phyloP scores from a whole-genome alignment of 2,797 vertebrate genomes.

The Knipowitschia caucasica region DNA sequence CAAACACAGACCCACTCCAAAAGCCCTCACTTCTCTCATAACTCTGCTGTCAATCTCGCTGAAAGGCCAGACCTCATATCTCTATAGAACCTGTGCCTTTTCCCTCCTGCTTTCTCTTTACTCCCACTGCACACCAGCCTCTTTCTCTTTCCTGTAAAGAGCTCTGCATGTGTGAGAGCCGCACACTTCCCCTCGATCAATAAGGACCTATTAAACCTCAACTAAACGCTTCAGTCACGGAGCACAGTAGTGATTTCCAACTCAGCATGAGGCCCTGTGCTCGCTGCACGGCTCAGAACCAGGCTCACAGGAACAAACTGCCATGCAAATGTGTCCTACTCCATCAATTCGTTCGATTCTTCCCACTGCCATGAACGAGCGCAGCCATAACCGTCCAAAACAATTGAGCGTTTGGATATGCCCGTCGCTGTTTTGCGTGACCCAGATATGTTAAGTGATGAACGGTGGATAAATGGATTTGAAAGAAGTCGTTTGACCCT shows the following conservation, averaged over 20 bases:
- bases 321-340: not conserved
- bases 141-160: not conserved
- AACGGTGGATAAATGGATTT: not conserved
- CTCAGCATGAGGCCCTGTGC: not conserved
- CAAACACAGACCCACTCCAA: not conserved
- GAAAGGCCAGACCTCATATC: not conserved
- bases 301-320: not conserved
- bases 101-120: not conserved
- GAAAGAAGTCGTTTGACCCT: not conserved
- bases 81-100: not conserved
- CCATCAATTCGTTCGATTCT: not conserved
- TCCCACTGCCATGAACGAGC: not conserved
- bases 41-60: not conserved
- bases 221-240: not conserved
- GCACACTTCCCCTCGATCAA: constrained; percentile 9
- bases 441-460: not conserved
- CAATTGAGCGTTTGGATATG: not conserved
- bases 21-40: not conserved
- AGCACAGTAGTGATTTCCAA: not conserved
- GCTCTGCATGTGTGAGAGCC: not conserved
- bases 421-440: not conserved
- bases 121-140: not conserved
- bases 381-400: not conserved
- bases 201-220: constrained; percentile 2
- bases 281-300: not conserved